Conservation (phyloP, 2,888 invertebrate genomes). For the Zelleria hepariella region DNA sequence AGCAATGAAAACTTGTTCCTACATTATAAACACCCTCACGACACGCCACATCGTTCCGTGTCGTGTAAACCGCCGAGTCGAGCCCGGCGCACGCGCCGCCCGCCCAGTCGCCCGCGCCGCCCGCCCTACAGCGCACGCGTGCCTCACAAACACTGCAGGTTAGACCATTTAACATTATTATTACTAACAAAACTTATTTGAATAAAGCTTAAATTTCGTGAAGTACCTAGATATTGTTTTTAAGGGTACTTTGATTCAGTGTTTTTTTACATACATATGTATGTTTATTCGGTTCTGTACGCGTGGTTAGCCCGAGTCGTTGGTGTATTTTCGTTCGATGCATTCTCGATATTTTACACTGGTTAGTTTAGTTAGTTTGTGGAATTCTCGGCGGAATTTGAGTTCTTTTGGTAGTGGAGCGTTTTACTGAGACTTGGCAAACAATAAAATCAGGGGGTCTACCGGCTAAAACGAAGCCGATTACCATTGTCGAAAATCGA, state of each 20-base stretch:
- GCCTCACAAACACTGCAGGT: slow-evolving; percentile 6
- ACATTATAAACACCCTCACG: too few relatives aligned
- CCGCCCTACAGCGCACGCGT: slow-evolving; percentile 56
- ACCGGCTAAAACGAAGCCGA: too few relatives aligned
- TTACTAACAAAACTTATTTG: not conserved
- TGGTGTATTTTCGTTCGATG: not conserved
- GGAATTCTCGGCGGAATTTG: not conserved
- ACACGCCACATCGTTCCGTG: slow-evolving; percentile 18
- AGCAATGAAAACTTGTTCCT: too few relatives aligned
- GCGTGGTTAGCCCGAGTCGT: not conserved
- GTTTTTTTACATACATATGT: not conserved
- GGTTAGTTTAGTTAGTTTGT: not conserved
- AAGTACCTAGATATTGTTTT: too few relatives aligned
- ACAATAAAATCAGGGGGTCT: too few relatives aligned
- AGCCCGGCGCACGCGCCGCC: slow-evolving; percentile 42
- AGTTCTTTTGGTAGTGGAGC: not conserved
- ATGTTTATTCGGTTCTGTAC: not conserved
- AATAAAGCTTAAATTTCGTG: too few relatives aligned
- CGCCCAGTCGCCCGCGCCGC: slow-evolving; percentile 62
- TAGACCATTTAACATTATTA: not conserved
- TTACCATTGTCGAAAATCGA: too few relatives aligned
- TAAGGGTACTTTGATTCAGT: not conserved
- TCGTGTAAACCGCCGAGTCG: slow-evolving; percentile 16
- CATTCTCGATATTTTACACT: not conserved
- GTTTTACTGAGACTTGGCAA: too few relatives aligned